Base-by-base conservation (phyloP, 2,888 invertebrate genomes). In the Meta bourneti region DNA sequence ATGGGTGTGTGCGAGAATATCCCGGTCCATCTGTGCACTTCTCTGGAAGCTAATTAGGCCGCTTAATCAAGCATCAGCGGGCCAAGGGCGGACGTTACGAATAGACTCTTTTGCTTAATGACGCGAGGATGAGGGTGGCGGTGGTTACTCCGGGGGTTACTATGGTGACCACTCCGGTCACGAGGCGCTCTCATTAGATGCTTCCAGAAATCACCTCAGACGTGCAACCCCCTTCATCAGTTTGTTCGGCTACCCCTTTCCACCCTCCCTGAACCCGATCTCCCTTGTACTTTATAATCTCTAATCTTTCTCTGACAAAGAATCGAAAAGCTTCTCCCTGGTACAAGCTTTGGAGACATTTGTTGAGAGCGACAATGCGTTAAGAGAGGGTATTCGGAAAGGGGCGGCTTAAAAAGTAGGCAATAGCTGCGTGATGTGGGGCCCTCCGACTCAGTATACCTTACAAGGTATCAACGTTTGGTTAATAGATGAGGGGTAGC, bases 21-120 rank as follows among this genome's bases (percentile, higher is more conserved):
- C 34, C 34, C 69, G 16, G 75, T 75, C 75, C 75, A 75, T 75
- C 75, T 75, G 75, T 75, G 75, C 75, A 75, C 75, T 75, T 75
- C 75, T 75, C 75, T 75, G 75, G 75, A 16, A 69, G 75, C 85
- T 88, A 81, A 88, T 88, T 88, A 81, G 61, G 81, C 51, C 48
- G 81, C 74, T 74, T 81, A 81, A 88, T 88, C 88, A 88, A 87
- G 79, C 79, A 87, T 87, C 72, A 72, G 54, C 77, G 79, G 87
- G 71, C 16, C 16, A 20, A 34, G 34, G 34, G 34, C 34, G 34
- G 34, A 34, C 34, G 34, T 34, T 34, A 34, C 34, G 77, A 70
- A 75, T 16, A 16, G 34, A 87, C 81, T 88, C 88, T 88, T 88
- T 81, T 81, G 81, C 88, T 81, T 88, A 88, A 88, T 88, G 88